These are phyloP conservation scores for Chouioia cunea DNA, from an alignment of 2,888 invertebrate species.

Conservation along the genomic window DNA sequence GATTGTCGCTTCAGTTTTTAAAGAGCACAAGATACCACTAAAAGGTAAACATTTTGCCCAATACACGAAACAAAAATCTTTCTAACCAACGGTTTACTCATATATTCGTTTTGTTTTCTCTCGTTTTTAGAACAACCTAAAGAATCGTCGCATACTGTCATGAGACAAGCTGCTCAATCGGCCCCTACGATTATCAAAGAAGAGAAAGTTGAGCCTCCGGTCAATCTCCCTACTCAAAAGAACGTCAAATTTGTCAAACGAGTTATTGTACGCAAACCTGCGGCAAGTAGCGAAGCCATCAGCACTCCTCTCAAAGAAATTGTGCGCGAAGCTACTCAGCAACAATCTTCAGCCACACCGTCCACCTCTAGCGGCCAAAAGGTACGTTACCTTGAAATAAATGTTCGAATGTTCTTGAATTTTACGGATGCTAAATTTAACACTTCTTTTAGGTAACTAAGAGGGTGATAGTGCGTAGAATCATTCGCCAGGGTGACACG, in stretches of 20 bases:
- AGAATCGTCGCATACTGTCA: constrained; percentile 20
- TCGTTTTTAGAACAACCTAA: constrained; percentile 14
- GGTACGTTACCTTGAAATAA: not conserved
- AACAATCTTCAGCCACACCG: constrained; percentile 10
- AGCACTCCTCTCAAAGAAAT: constrained; percentile 43
- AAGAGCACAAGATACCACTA: constrained; percentile 65
- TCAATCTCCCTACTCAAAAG: constrained; percentile 48
- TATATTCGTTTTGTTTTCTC: not conserved
- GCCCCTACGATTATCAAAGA: constrained; percentile 52
- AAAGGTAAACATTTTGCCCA: constrained; percentile 48
- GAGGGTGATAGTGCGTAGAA: constrained; percentile 65
- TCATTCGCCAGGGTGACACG: constrained; percentile 65
- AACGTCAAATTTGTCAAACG: constrained; percentile 64
- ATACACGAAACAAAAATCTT: constrained; percentile 28
- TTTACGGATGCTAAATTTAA: too few species aligned
- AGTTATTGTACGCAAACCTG: constrained; percentile 63
- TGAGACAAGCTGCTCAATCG: not conserved
- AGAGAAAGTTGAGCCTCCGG: constrained; percentile 49
- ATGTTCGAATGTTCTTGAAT: not conserved
- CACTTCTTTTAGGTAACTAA: constrained; percentile 52
- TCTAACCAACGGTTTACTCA: not conserved
- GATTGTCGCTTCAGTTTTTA: constrained; percentile 66
- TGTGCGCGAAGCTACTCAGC: constrained; percentile 23
- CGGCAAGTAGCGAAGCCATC: constrained; percentile 46
- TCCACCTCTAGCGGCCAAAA: constrained; percentile 15